Evolutionary conservation across 2,797 vertebrate species (phyloP).

Genomic region (Chiloscyllium punctatum): DNA sequence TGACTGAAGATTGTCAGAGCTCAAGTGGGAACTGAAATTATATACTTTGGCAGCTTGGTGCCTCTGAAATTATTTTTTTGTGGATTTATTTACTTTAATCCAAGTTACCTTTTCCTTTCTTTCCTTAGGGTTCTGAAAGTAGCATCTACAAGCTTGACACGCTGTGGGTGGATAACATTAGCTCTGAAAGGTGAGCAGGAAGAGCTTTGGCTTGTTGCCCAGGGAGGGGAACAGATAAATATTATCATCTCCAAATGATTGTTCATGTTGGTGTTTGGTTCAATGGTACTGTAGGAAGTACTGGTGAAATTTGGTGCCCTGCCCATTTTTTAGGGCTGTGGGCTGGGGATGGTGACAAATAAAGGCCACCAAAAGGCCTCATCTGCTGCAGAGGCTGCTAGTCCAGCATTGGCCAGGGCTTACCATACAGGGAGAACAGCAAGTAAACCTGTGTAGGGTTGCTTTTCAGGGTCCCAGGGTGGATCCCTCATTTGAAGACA

Average conservation of each 20-base stretch:
- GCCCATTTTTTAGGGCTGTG: no score
- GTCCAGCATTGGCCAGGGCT: no score
- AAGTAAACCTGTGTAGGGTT: no score
- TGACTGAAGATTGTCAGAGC: background rate
- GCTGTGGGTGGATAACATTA: slow-evolving; percentile 53
- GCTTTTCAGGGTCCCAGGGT: no score
- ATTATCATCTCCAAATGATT: background rate
- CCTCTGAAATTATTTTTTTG: background rate
- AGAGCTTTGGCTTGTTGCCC: background rate
- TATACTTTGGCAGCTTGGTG: background rate
- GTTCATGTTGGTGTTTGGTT: background rate
- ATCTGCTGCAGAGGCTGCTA: no score
- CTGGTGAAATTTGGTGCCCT: no score
- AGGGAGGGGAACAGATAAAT: background rate
- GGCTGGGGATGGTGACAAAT: no score
- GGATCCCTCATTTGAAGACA: no score
- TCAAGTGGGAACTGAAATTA: background rate
- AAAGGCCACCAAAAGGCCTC: no score
- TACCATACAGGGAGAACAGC: no score
- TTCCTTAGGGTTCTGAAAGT: slow-evolving; percentile 54
- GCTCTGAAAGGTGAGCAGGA: slow-evolving; percentile 8
- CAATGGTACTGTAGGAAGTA: background rate
- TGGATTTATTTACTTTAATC: background rate
- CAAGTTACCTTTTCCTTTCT: background rate
- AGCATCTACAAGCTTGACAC: slow-evolving; percentile 60